Evolutionary conservation across 1,140 invertebrate genomes (phyloP).

Genomic region (Caerostris darwini): DNA sequence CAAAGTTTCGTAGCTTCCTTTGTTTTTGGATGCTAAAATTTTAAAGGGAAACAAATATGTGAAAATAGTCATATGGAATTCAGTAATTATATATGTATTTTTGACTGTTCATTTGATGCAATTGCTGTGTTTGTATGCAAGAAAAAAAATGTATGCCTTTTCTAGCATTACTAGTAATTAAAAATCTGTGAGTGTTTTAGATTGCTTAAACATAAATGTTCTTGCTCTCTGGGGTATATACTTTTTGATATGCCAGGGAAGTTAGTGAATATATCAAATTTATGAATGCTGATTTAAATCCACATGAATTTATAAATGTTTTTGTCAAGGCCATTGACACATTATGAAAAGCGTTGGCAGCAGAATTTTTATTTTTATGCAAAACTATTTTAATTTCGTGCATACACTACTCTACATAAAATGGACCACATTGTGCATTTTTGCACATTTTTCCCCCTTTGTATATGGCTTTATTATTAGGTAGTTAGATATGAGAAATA

Average conservation of each 20-base stretch:
- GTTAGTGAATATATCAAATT: background rate
- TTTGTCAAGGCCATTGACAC: slow-evolving; percentile 27
- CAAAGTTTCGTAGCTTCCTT: no score
- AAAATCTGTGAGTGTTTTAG: slow-evolving; percentile 37
- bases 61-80: no score
- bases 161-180: background rate
- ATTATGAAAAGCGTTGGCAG: background rate
- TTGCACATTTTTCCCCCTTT: slow-evolving; percentile 63
- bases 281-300: slow-evolving; percentile 26
- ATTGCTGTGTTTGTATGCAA: slow-evolving; percentile 52
- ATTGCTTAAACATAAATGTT: slow-evolving; percentile 48
- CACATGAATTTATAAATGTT: slow-evolving; percentile 47
- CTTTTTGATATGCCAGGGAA: slow-evolving; percentile 43
- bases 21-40: no score
- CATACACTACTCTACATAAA: slow-evolving; percentile 67
- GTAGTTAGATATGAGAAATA: slow-evolving; percentile 69
- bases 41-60: no score
- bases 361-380: slow-evolving; percentile 16
- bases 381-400: slow-evolving; percentile 53
- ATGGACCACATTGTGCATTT: slow-evolving; percentile 73
- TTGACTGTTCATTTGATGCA: slow-evolving; percentile 25
- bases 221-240: background rate
- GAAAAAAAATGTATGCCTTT: slow-evolving; percentile 33
- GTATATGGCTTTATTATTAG: slow-evolving; percentile 76
- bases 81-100: background rate